Evolutionary conservation across 2,888 invertebrate species (phyloP).

Genomic region (Acronicta aceris): DNA sequence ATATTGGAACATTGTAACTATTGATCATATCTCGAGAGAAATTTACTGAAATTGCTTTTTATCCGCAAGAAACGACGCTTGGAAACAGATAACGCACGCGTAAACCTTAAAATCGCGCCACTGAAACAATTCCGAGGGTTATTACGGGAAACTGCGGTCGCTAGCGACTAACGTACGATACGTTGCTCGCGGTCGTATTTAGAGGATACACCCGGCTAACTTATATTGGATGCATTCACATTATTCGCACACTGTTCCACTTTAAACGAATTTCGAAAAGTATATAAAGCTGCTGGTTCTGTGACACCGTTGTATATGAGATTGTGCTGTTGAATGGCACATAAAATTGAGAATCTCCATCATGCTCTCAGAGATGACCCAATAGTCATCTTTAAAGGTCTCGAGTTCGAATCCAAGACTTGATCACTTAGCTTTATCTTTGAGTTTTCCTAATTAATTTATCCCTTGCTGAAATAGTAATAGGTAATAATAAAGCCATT

Average conservation of each 20-base stretch:
- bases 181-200: slow-evolving; percentile 1
- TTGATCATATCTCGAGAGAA: slow-evolving; percentile 5
- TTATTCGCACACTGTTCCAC: slow-evolving; percentile 12
- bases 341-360: background rate
- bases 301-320: background rate
- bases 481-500: too few relatives aligned
- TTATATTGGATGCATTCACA: slow-evolving; percentile 19
- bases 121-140: slow-evolving; percentile 13
- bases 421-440: too few relatives aligned
- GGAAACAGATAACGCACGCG: slow-evolving; percentile 7
- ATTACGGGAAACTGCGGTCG: slow-evolving; percentile 25
- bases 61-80: background rate
- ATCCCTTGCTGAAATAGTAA: too few relatives aligned
- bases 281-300: slow-evolving; percentile 1
- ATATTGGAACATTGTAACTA: slow-evolving; percentile 1
- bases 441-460: too few relatives aligned
- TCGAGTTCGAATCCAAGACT: too few relatives aligned
- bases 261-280: slow-evolving; percentile 17
- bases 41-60: slow-evolving; percentile 9
- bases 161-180: slow-evolving; percentile 14
- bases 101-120: slow-evolving; percentile 20
- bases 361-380: too few relatives aligned
- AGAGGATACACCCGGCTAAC: slow-evolving; percentile 6
- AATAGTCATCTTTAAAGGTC: too few relatives aligned
- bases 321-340: background rate